Conservation (phyloP, 2,888 invertebrate species). For the Ectemnius lituratus region DNA sequence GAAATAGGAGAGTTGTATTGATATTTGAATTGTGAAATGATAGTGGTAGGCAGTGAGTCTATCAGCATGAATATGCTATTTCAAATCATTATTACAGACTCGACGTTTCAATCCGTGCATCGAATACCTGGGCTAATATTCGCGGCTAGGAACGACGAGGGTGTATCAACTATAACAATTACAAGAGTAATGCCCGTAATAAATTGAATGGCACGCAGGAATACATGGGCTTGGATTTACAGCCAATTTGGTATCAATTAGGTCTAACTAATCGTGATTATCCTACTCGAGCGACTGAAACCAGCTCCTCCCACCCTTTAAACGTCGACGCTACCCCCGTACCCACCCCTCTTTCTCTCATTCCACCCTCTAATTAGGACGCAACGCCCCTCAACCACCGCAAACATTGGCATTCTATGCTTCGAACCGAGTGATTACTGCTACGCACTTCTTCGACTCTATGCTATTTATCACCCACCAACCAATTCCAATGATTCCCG, state of each 20-base stretch:
- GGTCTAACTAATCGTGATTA: slow-evolving; percentile 6
- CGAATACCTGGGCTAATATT: too few relatives aligned
- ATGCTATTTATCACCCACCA: too few relatives aligned
- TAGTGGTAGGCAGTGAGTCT: too few relatives aligned
- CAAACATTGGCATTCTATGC: slow-evolving; percentile 1
- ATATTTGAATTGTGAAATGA: too few relatives aligned
- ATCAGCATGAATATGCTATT: too few relatives aligned
- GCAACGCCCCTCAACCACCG: not conserved
- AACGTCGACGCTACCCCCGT: not conserved
- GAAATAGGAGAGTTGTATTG: too few relatives aligned
- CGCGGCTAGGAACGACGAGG: too few relatives aligned
- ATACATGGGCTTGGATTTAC: not conserved
- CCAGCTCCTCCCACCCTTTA: not conserved
- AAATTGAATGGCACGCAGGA: not conserved
- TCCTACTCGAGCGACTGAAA: not conserved
- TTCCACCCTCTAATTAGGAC: slow-evolving; percentile 1
- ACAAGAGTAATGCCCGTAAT: not conserved
- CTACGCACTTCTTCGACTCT: too few relatives aligned
- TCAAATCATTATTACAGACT: too few relatives aligned
- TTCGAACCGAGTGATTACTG: not conserved
- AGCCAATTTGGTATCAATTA: slow-evolving; percentile 5
- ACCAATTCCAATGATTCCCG: not conserved
- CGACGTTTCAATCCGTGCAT: too few relatives aligned
- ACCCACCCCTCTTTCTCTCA: too few relatives aligned
- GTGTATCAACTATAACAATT: not conserved